Evolutionary conservation across 1,140 invertebrate species (phyloP).

Genomic region (Glomeris maerens): DNA sequence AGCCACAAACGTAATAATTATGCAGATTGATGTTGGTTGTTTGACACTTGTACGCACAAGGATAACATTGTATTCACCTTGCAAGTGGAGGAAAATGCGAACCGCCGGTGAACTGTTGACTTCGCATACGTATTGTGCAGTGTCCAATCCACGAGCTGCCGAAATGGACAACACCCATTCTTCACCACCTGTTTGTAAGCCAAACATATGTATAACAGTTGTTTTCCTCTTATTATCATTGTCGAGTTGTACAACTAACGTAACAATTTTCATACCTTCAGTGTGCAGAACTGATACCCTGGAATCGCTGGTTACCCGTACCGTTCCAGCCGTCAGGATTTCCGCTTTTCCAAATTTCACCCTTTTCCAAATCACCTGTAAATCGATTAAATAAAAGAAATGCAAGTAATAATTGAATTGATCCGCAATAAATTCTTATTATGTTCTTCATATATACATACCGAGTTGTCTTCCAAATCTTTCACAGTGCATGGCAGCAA

Average conservation of each 20-base stretch:
- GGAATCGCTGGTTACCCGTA: slow-evolving; percentile 51
- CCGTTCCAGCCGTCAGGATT: slow-evolving; percentile 50
- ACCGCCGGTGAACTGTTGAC: slow-evolving; percentile 62
- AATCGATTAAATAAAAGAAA: background rate
- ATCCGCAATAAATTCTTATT: slow-evolving; percentile 28
- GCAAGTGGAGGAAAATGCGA: slow-evolving; percentile 55
- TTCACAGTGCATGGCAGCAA: slow-evolving; percentile 57
- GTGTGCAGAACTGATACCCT: slow-evolving; percentile 56
- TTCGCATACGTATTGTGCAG: slow-evolving; percentile 64
- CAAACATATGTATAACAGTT: background rate
- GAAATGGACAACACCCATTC: slow-evolving; percentile 71
- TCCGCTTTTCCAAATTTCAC: slow-evolving; percentile 11
- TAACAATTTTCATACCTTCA: slow-evolving; percentile 34
- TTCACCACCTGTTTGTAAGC: slow-evolving; percentile 44
- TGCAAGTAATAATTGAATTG: background rate
- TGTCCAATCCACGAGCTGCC: slow-evolving; percentile 46
- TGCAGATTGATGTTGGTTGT: slow-evolving; percentile 10
- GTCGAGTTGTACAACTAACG: slow-evolving; percentile 6
- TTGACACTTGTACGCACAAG: too few relatives aligned
- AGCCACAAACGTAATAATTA: slow-evolving; percentile 13
- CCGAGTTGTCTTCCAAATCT: slow-evolving; percentile 46
- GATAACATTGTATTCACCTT: too few relatives aligned
- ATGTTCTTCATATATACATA: slow-evolving; percentile 40
- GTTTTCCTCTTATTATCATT: too few relatives aligned
- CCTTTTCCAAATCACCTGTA: slow-evolving; percentile 10